phyloP scores from a whole-genome alignment of 1,140 invertebrate genomes.

The Spodoptera litura region DNA sequence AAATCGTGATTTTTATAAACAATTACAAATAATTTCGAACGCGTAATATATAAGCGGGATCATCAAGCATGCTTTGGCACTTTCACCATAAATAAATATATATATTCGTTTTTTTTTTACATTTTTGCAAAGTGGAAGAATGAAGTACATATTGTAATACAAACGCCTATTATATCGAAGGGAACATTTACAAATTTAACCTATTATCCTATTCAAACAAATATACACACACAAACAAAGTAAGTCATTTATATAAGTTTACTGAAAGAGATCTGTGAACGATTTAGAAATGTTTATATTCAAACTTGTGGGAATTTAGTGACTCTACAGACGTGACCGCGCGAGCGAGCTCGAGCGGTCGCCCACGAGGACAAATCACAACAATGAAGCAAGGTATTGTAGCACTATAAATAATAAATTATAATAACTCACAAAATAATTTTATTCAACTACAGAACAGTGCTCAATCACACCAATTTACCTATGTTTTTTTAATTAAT shows the following conservation, averaged over 20 bases:
- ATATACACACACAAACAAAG: conserved; percentile 81
- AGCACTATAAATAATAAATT: conserved; percentile 42
- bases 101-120: conserved; percentile 60
- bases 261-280: conserved; percentile 70
- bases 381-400: conserved; percentile 19
- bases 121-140: conserved; percentile 64
- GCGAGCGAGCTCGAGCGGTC: not conserved
- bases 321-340: conserved; percentile 1
- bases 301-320: not conserved
- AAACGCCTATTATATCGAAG: conserved; percentile 58
- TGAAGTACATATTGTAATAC: conserved; percentile 50
- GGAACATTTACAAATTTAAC: conserved; percentile 80
- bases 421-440: conserved; percentile 44
- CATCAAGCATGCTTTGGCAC: conserved; percentile 77
- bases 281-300: conserved; percentile 29
- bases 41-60: conserved; percentile 53
- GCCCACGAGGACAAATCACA: conserved; percentile 22
- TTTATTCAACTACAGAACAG: conserved; percentile 42
- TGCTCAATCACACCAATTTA: conserved; percentile 51
- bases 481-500: conserved; percentile 59
- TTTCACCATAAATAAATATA: conserved; percentile 68
- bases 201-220: conserved; percentile 79
- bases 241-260: conserved; percentile 50
- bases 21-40: conserved; percentile 40
- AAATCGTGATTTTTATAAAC: conserved; percentile 20